phyloP scores from a whole-genome alignment of 2,888 invertebrate genomes.

The Tenthredo amoena region DNA sequence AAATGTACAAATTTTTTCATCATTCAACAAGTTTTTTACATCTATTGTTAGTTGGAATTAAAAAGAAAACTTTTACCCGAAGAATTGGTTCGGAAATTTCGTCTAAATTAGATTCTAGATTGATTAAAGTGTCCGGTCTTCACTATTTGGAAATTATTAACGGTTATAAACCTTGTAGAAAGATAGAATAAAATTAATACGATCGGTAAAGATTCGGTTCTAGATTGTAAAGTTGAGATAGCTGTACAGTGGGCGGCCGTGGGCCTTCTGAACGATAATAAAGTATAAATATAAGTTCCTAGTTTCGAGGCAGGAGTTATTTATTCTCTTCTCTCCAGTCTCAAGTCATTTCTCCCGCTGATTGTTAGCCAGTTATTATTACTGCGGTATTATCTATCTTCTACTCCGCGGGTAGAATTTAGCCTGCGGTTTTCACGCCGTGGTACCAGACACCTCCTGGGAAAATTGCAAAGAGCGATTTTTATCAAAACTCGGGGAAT shows the following conservation, averaged over 20 bases:
- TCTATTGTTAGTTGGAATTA: no score
- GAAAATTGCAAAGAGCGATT: conserved; percentile 75
- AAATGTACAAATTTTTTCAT: neutral
- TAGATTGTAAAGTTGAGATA: neutral
- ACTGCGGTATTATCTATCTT: neutral
- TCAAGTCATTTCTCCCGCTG: conserved; percentile 11
- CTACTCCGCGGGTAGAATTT: neutral
- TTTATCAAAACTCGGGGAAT: conserved; percentile 63
- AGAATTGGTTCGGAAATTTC: no score
- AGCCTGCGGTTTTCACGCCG: conserved; percentile 27
- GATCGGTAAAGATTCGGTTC: neutral
- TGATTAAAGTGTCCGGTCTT: no score
- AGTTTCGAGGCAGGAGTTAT: neutral
- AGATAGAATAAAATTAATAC: neutral
- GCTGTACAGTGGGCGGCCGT: neutral
- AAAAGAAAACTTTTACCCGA: no score
- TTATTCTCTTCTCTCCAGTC: neutral
- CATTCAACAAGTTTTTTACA: neutral
- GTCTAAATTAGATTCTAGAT: no score
- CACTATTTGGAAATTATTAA: neutral
- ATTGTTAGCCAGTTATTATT: conserved; percentile 23
- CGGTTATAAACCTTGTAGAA: neutral
- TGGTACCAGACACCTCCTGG: conserved; percentile 62
- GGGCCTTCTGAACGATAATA: neutral
- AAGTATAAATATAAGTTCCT: conserved; percentile 2